Base-by-base conservation (phyloP, 2,113 vertebrate genomes). In the Reinhardtius hippoglossoides region DNA sequence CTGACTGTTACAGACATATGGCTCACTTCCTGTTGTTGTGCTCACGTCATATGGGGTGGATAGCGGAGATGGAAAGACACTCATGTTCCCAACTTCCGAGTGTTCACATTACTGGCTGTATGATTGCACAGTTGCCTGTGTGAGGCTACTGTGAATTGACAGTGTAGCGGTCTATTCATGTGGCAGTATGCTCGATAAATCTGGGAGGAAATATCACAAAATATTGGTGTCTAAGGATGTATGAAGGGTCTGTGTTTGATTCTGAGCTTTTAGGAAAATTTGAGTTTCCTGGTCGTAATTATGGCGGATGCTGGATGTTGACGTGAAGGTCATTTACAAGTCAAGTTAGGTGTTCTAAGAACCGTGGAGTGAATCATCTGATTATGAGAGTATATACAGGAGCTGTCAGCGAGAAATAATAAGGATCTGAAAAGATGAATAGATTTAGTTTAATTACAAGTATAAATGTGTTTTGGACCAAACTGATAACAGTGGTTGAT, bases 1-100 rank as follows among this genome's bases (percentile, higher is more conserved):
- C 46, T 27, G 48, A 48, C 26, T 65, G 71, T 48, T 42, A 67
- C 57, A 40, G 23, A 71, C 67, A 74, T 58, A 67, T 58, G 70
- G 58, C 67, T 65, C 24, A n/a, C 24, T 75, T 68, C 54, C 81
- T 76, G 26, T 50, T 68, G 76, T 27, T 63, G 40, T 21, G 55
- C 54, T 52, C 10, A 20, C 3, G 21, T 76, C 48, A 70, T 16
- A 13, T 9, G 31, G 40, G 56, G 27, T 58, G 42, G 37, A 70
- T 27, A n/a, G 27, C 13, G 46, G 37, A 66, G 31, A 31, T 31
- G 31, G 75, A 71, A 31, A 31, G 31, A 59, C 21, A 44, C 46
- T 37, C 26, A 61, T 62, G 31, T 26, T 48, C 61, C 9, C 63
- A 24, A 67, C n/a, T 52, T 37, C 16, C 46, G 16, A 50, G 46